These are phyloP conservation scores for Gambusia yucatana DNA, from an alignment of 2,797 vertebrate species.

Conservation along the genomic window DNA sequence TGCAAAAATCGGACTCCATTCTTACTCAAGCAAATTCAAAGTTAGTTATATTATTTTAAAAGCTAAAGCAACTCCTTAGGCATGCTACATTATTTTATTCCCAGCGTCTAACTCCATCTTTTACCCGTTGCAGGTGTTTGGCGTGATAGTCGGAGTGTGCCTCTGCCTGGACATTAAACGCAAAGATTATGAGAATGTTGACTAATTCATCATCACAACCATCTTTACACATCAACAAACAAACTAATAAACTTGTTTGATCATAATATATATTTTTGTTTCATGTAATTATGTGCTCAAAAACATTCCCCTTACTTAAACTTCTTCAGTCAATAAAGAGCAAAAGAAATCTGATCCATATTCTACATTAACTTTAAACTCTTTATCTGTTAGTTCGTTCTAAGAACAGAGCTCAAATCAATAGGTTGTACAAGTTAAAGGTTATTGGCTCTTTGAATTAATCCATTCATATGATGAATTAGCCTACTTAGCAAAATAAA, in stretches of 20 bases:
- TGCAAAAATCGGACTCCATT: not conserved
- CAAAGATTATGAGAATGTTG: slow-evolving; percentile 37
- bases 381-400: not conserved
- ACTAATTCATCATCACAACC: slow-evolving; percentile 17
- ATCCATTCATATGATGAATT: not conserved
- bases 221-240: not conserved
- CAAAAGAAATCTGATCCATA: not conserved
- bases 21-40: not conserved
- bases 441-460: not conserved
- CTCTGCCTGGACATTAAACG: slow-evolving; percentile 32
- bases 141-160: slow-evolving; percentile 26
- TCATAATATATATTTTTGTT: not conserved
- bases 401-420: not conserved
- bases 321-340: not conserved
- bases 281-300: not conserved
- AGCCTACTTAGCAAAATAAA: not conserved
- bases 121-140: slow-evolving; percentile 46
- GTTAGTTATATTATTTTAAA: slow-evolving; percentile 36
- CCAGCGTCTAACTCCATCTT: slow-evolving; percentile 46
- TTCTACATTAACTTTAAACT: not conserved
- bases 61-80: slow-evolving; percentile 12
- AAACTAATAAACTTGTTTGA: not conserved
- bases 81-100: slow-evolving; percentile 22
- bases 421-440: not conserved
- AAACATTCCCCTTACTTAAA: not conserved